Conservation (phyloP, 2,113 vertebrate species). For the Callipepla californica region DNA sequence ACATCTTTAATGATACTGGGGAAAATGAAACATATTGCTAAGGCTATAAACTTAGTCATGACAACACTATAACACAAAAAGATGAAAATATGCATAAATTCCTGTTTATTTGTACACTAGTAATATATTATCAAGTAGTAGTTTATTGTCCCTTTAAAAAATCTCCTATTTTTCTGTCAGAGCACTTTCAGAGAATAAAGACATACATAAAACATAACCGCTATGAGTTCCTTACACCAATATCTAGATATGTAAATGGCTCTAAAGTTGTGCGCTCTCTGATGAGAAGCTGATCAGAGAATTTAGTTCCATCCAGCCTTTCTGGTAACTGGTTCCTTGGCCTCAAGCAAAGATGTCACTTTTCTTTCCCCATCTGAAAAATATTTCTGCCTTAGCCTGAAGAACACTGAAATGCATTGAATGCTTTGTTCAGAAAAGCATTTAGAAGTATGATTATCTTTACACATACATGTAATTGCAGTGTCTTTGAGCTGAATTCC, state of each 20-base stretch:
- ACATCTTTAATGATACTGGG: constrained; percentile 5
- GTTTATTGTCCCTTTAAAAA: background rate
- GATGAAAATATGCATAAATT: background rate
- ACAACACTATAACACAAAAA: background rate
- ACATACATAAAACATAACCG: background rate
- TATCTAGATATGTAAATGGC: background rate
- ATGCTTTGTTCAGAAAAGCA: background rate
- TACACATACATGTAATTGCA: rapidly evolving
- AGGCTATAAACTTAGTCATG: constrained; percentile 2
- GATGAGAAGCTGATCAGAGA: background rate
- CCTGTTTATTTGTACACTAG: background rate
- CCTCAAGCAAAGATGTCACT: background rate
- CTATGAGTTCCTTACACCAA: background rate
- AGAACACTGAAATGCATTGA: background rate
- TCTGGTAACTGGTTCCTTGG: background rate
- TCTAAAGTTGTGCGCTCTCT: background rate
- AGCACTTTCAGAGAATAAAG: background rate
- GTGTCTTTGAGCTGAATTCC: background rate
- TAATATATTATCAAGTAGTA: background rate
- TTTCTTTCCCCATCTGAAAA: background rate
- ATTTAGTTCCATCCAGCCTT: background rate
- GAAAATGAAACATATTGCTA: constrained; percentile 31
- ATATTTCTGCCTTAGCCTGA: background rate
- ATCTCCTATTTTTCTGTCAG: background rate
- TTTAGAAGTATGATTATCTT: background rate